These are phyloP conservation scores for Contarinia nasturtii DNA, from an alignment of 1,140 invertebrate genomes.

Conservation along the genomic window DNA sequence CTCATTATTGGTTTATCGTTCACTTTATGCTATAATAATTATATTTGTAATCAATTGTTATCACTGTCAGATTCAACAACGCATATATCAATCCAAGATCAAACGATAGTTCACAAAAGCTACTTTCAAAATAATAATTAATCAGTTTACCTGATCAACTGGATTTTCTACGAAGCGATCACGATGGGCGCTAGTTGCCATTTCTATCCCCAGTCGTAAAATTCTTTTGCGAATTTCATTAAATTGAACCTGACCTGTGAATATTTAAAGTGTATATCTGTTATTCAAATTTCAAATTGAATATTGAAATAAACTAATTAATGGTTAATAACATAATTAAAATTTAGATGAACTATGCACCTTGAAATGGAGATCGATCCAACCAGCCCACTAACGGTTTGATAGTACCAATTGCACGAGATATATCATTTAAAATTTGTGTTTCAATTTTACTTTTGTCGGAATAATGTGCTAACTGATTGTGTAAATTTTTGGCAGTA, in stretches of 20 bases:
- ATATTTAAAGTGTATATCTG: neutral
- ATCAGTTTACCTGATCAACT: constrained; percentile 33
- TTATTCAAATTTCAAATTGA: too few relatives aligned
- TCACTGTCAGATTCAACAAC: too few relatives aligned
- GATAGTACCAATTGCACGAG: constrained; percentile 60
- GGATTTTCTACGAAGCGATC: constrained; percentile 72
- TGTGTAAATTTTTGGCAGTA: constrained; percentile 59
- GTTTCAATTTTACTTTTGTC: constrained; percentile 54
- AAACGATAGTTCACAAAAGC: too few relatives aligned
- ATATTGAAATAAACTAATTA: too few relatives aligned
- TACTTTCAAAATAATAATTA: too few relatives aligned
- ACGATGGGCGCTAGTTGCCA: constrained; percentile 69
- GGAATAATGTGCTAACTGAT: constrained; percentile 33
- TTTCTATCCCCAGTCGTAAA: constrained; percentile 58
- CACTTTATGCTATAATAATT: too few relatives aligned
- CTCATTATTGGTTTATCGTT: too few relatives aligned
- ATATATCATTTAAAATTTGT: constrained; percentile 62
- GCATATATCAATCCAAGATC: too few relatives aligned
- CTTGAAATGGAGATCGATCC: constrained; percentile 38
- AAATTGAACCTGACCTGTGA: constrained; percentile 14
- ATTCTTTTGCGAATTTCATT: constrained; percentile 30
- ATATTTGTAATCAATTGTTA: too few relatives aligned
- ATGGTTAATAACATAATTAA: too few relatives aligned
- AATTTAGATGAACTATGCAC: neutral
- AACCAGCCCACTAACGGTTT: constrained; percentile 78